Evolutionary conservation across 1,140 invertebrate species (phyloP).

Genomic region (Augochlora pura): DNA sequence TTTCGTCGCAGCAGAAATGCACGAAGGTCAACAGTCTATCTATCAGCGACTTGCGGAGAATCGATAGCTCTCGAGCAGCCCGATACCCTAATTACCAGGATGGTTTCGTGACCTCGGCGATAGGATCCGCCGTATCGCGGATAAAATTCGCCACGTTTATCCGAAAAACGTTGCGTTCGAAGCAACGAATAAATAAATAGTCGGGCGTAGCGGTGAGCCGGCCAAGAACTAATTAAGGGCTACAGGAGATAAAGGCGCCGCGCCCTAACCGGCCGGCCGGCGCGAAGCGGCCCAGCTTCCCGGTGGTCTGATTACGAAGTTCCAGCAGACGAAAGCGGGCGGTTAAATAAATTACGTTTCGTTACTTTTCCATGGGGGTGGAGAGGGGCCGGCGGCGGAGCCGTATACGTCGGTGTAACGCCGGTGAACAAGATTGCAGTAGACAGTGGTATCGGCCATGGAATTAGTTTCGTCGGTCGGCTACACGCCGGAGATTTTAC

Average conservation of each 20-base stretch:
- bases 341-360: slow-evolving; percentile 58
- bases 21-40: too few species aligned
- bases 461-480: slow-evolving; percentile 57
- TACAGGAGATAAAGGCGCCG: slow-evolving; percentile 9
- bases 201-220: neutral
- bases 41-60: too few species aligned
- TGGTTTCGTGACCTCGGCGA: neutral
- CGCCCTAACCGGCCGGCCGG: neutral
- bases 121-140: neutral
- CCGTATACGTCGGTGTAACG: slow-evolving; percentile 1
- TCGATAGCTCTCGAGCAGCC: too few species aligned
- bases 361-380: slow-evolving; percentile 24
- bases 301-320: slow-evolving; percentile 26
- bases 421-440: slow-evolving; percentile 45
- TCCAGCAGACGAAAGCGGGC: slow-evolving; percentile 10
- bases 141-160: neutral
- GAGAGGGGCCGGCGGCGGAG: slow-evolving; percentile 24
- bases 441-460: slow-evolving; percentile 31
- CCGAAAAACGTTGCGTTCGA: neutral
- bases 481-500: slow-evolving; percentile 54
- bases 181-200: neutral
- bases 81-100: too few species aligned
- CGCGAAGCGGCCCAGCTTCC: slow-evolving; percentile 15
- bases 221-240: slow-evolving; percentile 9
- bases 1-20: too few species aligned